Evolutionary conservation across 2,888 invertebrate genomes (phyloP), one percentile per base, ranked within the genome.

Genomic region (Campoletis raptor): DNA sequence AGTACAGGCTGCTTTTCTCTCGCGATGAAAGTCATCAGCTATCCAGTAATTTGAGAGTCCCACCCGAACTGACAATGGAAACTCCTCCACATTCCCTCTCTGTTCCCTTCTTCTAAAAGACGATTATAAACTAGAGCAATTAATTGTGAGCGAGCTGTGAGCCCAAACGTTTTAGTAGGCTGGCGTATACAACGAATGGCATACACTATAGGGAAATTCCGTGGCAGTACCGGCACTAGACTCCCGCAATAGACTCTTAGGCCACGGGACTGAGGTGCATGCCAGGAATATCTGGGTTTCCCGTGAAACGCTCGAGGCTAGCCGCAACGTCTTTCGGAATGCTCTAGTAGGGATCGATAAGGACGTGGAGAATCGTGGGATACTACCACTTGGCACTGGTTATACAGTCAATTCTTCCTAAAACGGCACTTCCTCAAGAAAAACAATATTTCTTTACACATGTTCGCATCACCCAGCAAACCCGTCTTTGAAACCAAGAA

Each of bases 51-150:
- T 90, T 88, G 88, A 79, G 87, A 82, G 85, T 85, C 84, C 81
- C 88, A 36, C 57, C 57, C 24, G 37, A 18, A 21, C 81, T 90
- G 88, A 91, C 90, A 91, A 91, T 85, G 64, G 85, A 52, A 79
- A 10, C 79, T 36, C 42, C 72, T 30, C 64, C 72, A 57, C 12
- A 2, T 15, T 30, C 40, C 21, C n/a, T 7, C 48, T 40, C 24
- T 36, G n/a, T 45, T 67, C 73, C 45, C 73, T 66, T 73, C 73
- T 77, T 48, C 89, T 88, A 77, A 90, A 90, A 91, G 90, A 89
- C 89, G 91, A 91, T 92, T 92, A 92, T 92, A 92, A 93, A 92
- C 92, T 92, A 90, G 89, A 90, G 91, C 91, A 91, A 93, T 92
- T 93, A 92, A 92, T 92, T 92, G 90, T 90, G 90, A 90, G 91